Conservation (phyloP, 2,888 invertebrate genomes). For the Trichogramma evanescens region DNA sequence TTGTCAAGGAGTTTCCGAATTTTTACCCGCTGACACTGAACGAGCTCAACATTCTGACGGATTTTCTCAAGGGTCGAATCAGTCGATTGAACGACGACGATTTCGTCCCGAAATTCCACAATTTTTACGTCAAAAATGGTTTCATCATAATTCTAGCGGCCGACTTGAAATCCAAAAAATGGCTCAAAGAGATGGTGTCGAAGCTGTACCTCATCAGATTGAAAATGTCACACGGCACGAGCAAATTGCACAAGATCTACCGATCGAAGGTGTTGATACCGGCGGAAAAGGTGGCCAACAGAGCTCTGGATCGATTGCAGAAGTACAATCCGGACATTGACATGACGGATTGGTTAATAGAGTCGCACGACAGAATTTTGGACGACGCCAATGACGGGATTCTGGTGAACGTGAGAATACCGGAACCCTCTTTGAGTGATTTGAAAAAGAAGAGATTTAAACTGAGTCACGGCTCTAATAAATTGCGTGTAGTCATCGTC, state of each 20-base stretch:
- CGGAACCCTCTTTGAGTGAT: background rate
- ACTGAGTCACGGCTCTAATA: background rate
- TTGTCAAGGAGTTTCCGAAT: too few relatives aligned
- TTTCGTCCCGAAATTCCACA: background rate
- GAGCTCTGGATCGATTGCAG: background rate
- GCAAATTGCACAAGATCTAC: background rate
- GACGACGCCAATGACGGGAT: background rate
- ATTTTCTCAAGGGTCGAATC: background rate
- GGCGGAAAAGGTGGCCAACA: background rate
- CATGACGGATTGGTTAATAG: background rate
- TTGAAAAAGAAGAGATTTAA: background rate
- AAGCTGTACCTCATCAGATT: background rate
- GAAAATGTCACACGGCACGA: too few relatives aligned
- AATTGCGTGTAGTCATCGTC: too few relatives aligned
- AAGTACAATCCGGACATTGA: background rate
- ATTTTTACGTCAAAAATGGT: conserved; percentile 1
- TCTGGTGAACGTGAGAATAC: background rate
- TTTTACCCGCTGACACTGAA: too few relatives aligned
- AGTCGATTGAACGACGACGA: background rate
- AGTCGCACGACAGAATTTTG: background rate
- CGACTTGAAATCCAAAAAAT: background rate
- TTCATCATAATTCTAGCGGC: background rate
- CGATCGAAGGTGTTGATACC: background rate
- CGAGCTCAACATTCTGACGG: too few relatives aligned
- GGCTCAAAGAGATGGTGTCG: background rate